Evolutionary conservation across 2,888 invertebrate species (phyloP).

Genomic region (Leucophora obtusa): DNA sequence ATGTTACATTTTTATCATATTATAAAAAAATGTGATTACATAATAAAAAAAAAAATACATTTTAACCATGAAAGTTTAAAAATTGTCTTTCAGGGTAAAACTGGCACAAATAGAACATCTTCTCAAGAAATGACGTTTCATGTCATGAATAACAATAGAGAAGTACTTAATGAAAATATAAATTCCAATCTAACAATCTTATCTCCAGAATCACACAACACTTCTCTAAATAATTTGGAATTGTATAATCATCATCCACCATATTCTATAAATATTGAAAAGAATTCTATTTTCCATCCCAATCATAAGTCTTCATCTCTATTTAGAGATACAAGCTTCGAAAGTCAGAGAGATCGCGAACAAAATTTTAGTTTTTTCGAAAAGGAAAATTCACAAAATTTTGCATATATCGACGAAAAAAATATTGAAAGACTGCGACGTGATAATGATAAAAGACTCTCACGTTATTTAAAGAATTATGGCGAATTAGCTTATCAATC

Average conservation of each 20-base stretch:
- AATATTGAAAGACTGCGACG: constrained; percentile 71
- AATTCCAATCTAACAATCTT: constrained; percentile 27
- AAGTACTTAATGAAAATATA: constrained; percentile 50
- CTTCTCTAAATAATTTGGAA: constrained; percentile 46
- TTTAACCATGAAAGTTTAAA: too few relatives aligned
- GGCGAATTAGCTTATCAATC: constrained; percentile 70
- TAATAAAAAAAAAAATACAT: too few relatives aligned
- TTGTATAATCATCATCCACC: constrained; percentile 48
- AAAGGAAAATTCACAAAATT: constrained; percentile 59
- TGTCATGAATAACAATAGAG: constrained; percentile 30
- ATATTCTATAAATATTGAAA: constrained; percentile 73
- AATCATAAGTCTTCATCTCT: constrained; percentile 60
- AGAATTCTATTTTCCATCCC: constrained; percentile 74
- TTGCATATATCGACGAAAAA: constrained; percentile 67
- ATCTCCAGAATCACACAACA: constrained; percentile 14
- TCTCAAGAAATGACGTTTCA: constrained; percentile 26
- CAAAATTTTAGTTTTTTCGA: constrained; percentile 67
- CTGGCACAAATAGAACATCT: background rate
- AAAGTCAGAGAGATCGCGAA: constrained; percentile 42
- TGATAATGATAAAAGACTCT: constrained; percentile 72
- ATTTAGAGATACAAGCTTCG: constrained; percentile 36
- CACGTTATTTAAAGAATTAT: constrained; percentile 76
- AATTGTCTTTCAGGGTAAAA: background rate
- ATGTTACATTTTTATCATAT: too few relatives aligned
- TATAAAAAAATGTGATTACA: too few relatives aligned